These are phyloP conservation scores for Paguma larvata DNA, from an alignment of 2,797 vertebrate species.

Conservation along the genomic window DNA sequence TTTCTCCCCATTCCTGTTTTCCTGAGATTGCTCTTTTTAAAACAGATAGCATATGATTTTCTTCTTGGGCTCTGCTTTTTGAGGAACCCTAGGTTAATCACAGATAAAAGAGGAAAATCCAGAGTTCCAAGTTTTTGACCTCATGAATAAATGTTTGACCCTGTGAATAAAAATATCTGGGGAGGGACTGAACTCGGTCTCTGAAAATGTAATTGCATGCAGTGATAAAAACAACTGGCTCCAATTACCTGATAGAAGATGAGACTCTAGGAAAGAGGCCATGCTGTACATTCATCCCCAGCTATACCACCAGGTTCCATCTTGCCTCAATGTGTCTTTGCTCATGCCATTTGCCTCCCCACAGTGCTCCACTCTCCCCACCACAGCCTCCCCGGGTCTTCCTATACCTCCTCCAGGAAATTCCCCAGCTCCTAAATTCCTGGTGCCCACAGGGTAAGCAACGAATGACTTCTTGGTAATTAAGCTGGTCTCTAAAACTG, in stretches of 20 bases:
- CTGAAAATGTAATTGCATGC: neutral
- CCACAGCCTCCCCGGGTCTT: neutral
- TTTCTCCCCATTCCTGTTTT: neutral
- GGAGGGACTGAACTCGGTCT: neutral
- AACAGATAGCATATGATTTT: neutral
- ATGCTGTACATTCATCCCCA: accelerated
- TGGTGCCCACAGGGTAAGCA: neutral
- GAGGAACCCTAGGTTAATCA: neutral
- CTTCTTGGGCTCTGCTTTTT: neutral
- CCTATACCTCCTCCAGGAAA: neutral
- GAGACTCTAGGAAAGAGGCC: neutral
- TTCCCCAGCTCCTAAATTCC: neutral
- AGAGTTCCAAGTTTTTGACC: neutral
- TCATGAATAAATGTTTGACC: neutral
- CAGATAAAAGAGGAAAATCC: neutral
- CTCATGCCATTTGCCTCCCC: neutral
- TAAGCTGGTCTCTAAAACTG: neutral
- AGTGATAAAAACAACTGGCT: neutral
- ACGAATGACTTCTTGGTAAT: no score
- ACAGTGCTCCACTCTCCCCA: no score
- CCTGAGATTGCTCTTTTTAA: neutral
- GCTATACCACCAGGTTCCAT: neutral
- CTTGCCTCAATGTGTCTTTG: neutral
- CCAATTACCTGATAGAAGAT: neutral
- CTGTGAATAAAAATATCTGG: neutral